Conservation (phyloP, 2,888 invertebrate species). For the Scelioninae gen. 1 region DNA sequence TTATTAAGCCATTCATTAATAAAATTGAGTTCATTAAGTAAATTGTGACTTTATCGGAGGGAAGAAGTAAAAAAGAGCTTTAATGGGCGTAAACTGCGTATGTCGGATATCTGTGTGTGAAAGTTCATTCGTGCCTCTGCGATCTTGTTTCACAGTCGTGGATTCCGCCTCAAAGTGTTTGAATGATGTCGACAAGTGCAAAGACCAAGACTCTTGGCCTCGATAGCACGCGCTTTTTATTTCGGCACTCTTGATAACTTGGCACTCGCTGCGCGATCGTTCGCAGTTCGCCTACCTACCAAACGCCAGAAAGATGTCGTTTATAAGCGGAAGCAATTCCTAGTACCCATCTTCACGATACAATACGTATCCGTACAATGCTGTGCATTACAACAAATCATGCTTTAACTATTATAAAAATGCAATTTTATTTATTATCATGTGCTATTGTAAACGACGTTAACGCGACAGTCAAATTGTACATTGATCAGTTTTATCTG, state of each 20-base stretch:
- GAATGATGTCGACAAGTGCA: slow-evolving; percentile 75
- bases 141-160: slow-evolving; percentile 61
- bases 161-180: slow-evolving; percentile 71
- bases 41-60: slow-evolving; percentile 49
- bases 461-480: no score
- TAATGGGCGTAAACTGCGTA: slow-evolving; percentile 62
- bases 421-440: no score
- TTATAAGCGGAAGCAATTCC: slow-evolving; percentile 49
- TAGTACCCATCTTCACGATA: slow-evolving; percentile 37
- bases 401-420: no score
- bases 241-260: slow-evolving; percentile 70
- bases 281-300: slow-evolving; percentile 65
- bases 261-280: slow-evolving; percentile 67
- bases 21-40: slow-evolving; percentile 61
- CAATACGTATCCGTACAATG: slow-evolving; percentile 25
- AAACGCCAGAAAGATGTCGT: slow-evolving; percentile 49
- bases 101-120: slow-evolving; percentile 60
- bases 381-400: slow-evolving; percentile 21
- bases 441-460: no score
- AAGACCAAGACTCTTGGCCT: slow-evolving; percentile 75
- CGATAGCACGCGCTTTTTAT: slow-evolving; percentile 72
- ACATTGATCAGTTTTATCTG: no score
- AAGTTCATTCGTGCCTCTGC: slow-evolving; percentile 57
- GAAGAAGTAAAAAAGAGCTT: slow-evolving; percentile 34
- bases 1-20: slow-evolving; percentile 58